These are phyloP conservation scores for Masticophis lateralis DNA, from an alignment of 2,797 vertebrate species.

Conservation along the genomic window DNA sequence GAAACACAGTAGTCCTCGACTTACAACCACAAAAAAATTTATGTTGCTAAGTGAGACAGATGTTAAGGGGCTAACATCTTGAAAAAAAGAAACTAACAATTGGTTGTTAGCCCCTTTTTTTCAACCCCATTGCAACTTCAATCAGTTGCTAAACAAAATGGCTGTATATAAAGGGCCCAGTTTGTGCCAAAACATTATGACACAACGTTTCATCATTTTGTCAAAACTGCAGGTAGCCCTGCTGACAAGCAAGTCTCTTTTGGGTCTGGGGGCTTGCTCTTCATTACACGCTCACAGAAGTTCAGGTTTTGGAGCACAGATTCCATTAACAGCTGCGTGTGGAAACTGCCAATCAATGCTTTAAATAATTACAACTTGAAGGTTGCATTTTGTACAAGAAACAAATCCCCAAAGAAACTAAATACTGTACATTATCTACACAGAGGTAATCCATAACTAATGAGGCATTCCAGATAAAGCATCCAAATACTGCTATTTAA, in stretches of 20 bases:
- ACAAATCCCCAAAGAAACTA: background rate
- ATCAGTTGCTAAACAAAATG: background rate
- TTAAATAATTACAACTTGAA: background rate
- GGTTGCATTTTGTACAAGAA: too few species aligned
- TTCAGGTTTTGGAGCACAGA: background rate
- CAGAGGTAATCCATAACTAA: background rate
- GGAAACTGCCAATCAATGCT: background rate
- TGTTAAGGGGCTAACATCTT: too few species aligned
- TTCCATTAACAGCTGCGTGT: background rate
- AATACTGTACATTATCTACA: background rate
- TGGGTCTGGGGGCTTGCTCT: background rate
- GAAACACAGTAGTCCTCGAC: background rate
- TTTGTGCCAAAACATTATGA: background rate
- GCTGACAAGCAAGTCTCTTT: background rate
- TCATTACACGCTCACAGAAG: background rate
- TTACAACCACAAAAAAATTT: background rate
- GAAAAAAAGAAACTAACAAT: too few species aligned
- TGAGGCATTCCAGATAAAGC: background rate
- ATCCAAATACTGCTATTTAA: background rate
- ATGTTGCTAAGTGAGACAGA: background rate
- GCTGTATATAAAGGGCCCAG: background rate
- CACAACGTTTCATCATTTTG: background rate
- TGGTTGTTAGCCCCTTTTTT: background rate
- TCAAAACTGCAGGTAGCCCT: background rate
- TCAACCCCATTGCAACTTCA: background rate